Evolutionary conservation across 2,797 vertebrate species (phyloP), one percentile per base, ranked within the genome.

Genomic region (Euthynnus affinis): DNA sequence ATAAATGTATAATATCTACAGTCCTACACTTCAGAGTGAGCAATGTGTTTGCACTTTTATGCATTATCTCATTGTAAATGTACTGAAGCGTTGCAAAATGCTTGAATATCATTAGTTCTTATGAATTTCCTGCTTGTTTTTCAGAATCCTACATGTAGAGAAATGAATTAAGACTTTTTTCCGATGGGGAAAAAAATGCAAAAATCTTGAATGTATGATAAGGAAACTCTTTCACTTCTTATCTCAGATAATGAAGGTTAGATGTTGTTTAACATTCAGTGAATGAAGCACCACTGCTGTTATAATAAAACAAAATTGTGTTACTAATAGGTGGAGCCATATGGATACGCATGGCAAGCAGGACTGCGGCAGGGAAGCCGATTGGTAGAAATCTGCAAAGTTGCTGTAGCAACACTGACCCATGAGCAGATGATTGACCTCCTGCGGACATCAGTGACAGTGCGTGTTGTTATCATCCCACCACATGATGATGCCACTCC

Each of bases 371-470:
- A 99, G 89, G 98, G 98, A 87, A 99, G 98, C 92, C 95, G 98
- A 6, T 87, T 99, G 90, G 98, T 99, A 29, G 98, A 99, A 90
- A 99, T 99, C 92, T 99, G 98, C 93, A 99, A 99, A 91, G 98
- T 99, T 37, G 97, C 98, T 0, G 98, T 99, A 37, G 98, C 98
- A 58, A 97, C 98, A 0, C 95, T 99, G 83, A 99, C 97, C 77
- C 98, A 99, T 0, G 98, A 99, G 87, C 98, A 99, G 89, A 99
- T 99, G 98, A 99, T 99, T 0, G 98, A 99, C 75, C 96, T 99
- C 72, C 95, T 99, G 82, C 95, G 98, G 84, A 99, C 98, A 0
- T 99, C 98, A 0, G 97, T 99, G 58, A 96, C 97, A 0, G 98
- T 99, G 46, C 98, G 98, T 56, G 98, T 99, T 0, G 97, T 98